Evolutionary conservation across 2,888 invertebrate species (phyloP).

Genomic region (Harpalus rubripes): DNA sequence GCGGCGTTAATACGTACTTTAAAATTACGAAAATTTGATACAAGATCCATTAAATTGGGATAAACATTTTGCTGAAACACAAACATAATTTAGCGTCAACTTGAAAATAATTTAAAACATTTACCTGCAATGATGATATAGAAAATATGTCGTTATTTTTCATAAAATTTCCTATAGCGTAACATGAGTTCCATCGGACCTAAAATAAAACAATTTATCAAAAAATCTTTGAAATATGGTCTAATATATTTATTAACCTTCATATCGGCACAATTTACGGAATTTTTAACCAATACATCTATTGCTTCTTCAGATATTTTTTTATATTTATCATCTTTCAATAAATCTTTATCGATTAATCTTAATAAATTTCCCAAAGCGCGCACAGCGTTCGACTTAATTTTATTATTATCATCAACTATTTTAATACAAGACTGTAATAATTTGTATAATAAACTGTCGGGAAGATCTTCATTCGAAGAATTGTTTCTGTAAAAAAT

Average conservation of each 20-base stretch:
- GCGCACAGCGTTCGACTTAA: slow-evolving; percentile 89
- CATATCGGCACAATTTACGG: slow-evolving; percentile 86
- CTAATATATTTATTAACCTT: slow-evolving; percentile 79
- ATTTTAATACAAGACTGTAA: slow-evolving; percentile 84
- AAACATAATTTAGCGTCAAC: no score
- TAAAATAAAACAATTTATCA: slow-evolving; percentile 69
- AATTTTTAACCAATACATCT: slow-evolving; percentile 84
- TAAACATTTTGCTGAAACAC: slow-evolving; percentile 82
- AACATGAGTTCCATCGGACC: slow-evolving; percentile 95
- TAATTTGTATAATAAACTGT: slow-evolving; percentile 84
- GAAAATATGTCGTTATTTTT: slow-evolving; percentile 80
- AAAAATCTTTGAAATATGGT: neutral
- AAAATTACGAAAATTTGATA: slow-evolving; percentile 88
- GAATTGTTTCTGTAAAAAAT: slow-evolving; percentile 78
- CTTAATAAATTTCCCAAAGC: slow-evolving; percentile 89
- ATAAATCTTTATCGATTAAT: slow-evolving; percentile 80
- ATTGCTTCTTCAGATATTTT: slow-evolving; percentile 82
- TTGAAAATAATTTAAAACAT: neutral
- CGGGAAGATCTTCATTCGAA: slow-evolving; percentile 84
- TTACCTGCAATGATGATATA: slow-evolving; percentile 78
- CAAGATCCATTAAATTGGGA: slow-evolving; percentile 82
- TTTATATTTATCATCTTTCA: slow-evolving; percentile 79
- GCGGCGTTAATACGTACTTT: slow-evolving; percentile 95
- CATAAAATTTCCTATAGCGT: slow-evolving; percentile 90
- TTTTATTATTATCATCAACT: slow-evolving; percentile 88